These are phyloP conservation scores for Temnothorax nylanderi DNA, from an alignment of 1,140 invertebrate species.

Conservation along the genomic window DNA sequence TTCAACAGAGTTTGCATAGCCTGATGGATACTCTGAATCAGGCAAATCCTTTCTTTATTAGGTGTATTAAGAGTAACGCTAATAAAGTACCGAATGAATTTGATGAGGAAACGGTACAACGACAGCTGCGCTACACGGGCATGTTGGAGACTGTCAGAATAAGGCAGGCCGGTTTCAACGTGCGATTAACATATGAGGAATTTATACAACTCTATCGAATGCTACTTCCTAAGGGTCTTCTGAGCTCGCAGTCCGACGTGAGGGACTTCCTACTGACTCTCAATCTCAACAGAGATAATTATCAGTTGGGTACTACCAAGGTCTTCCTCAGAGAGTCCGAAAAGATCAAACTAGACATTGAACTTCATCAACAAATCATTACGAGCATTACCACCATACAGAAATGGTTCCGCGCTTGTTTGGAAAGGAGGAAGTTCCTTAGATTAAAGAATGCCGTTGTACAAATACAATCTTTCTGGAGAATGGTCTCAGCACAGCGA, in stretches of 20 bases:
- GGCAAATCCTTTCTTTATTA: conserved; percentile 98
- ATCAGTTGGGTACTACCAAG: conserved; percentile 96
- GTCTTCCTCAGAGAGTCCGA: conserved; percentile 98
- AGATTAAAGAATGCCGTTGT: conserved; percentile 90
- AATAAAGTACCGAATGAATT: conserved; percentile 97
- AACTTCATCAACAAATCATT: conserved; percentile 97
- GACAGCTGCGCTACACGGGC: conserved; percentile 95
- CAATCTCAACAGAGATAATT: conserved; percentile 94
- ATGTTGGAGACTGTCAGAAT: conserved; percentile 99
- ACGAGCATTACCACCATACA: conserved; percentile 96
- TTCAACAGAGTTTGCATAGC: conserved; percentile 95
- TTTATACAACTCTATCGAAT: conserved; percentile 97
- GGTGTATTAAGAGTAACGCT: conserved; percentile 98
- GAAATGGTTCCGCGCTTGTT: conserved; percentile 94
- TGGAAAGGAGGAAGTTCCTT: conserved; percentile 92
- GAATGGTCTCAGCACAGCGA: conserved; percentile 87
- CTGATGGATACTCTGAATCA: conserved; percentile 97
- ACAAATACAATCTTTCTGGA: conserved; percentile 92
- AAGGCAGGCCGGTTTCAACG: conserved; percentile 97
- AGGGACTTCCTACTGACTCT: conserved; percentile 92
- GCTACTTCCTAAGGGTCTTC: conserved; percentile 93
- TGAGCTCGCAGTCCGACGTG: conserved; percentile 93
- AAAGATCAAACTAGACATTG: conserved; percentile 96
- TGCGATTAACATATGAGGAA: conserved; percentile 96
- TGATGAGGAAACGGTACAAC: conserved; percentile 97